These are phyloP conservation scores for Crypturellus undulatus DNA, from an alignment of 2,113 vertebrate species.

Conservation along the genomic window DNA sequence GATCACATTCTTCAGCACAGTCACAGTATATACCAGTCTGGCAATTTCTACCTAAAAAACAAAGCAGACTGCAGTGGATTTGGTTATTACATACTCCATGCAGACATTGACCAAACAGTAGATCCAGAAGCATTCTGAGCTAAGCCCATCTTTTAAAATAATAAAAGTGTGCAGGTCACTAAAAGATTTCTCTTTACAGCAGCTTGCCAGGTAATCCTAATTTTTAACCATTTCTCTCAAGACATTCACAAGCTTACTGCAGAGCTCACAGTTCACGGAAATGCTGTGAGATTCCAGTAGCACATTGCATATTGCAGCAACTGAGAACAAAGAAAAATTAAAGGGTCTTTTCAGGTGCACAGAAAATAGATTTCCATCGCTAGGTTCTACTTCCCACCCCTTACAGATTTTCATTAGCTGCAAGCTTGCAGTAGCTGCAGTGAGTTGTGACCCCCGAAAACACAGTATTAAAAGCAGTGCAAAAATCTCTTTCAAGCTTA, in stretches of 20 bases:
- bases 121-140: not conserved
- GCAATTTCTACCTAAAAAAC: not conserved
- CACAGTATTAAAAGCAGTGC: not conserved
- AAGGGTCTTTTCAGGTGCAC: not conserved
- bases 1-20: not conserved
- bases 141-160: not conserved
- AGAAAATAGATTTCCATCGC: not conserved
- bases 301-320: not conserved
- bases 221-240: not conserved
- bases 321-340: not conserved
- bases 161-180: not conserved
- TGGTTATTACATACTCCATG: not conserved
- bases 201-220: not conserved
- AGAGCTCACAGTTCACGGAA: not conserved
- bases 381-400: not conserved
- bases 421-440: conserved; percentile 8
- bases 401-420: conserved; percentile 17
- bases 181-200: not conserved
- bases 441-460: not conserved
- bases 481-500: conserved; percentile 9
- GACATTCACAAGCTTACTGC: not conserved
- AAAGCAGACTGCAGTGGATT: not conserved
- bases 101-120: not conserved
- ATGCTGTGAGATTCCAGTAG: not conserved
- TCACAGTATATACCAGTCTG: not conserved